A percentile compares a stretch with the other conserved stretches of the same genome.
These are phyloP conservation scores for Dendrocopos noguchii DNA, from an alignment of 2,113 vertebrate species.

Conservation along the genomic window DNA sequence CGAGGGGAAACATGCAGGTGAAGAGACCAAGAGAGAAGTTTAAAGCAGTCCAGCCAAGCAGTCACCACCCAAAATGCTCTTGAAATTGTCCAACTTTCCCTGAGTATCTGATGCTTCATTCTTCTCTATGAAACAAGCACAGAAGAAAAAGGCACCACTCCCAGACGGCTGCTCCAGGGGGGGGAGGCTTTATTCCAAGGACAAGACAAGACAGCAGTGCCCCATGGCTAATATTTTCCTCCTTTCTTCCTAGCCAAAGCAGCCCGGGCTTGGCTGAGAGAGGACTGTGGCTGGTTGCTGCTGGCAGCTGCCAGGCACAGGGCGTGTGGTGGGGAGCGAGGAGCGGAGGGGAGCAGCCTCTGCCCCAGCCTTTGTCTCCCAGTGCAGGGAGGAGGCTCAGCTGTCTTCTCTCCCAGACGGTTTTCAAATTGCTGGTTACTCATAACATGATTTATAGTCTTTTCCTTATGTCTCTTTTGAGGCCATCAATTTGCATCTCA, in stretches of 20 bases:
- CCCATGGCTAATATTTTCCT: background rate
- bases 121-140: background rate
- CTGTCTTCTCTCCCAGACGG: background rate
- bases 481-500: constrained; percentile 53
- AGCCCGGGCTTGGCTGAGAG: background rate
- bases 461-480: constrained; percentile 37
- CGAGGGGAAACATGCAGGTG: background rate
- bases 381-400: background rate
- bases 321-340: rapidly evolving
- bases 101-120: rapidly evolving
- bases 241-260: background rate
- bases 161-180: background rate
- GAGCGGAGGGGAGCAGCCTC: background rate
- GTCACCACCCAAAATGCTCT: background rate
- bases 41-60: background rate
- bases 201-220: background rate
- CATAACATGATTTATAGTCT: constrained; percentile 21
- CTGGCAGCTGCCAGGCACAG: background rate
- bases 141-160: background rate
- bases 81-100: background rate
- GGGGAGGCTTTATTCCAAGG: background rate
- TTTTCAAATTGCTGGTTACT: constrained; percentile 25
- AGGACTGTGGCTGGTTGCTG: background rate
- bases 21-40: background rate
- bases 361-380: background rate